phyloP scores from a whole-genome alignment of 2,113 vertebrate genomes.

The Cnemophilus loriae region DNA sequence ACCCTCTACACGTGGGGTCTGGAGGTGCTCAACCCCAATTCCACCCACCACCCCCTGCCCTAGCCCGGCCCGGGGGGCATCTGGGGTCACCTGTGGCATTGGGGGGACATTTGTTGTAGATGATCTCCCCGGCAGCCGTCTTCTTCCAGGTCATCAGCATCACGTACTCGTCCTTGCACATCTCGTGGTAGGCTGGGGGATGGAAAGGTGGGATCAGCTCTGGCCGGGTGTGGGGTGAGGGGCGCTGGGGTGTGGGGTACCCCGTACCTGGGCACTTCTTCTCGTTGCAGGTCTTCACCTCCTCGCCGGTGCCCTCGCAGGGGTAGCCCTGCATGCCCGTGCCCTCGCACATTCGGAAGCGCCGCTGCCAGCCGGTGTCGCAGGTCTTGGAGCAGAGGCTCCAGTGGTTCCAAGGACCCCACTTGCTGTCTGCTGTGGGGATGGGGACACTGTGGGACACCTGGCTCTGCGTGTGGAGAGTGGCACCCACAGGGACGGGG shows the following conservation, averaged over 20 bases:
- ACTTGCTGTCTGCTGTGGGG: constrained; percentile 83
- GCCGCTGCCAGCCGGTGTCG: constrained; percentile 93
- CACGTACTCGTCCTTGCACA: constrained; percentile 91
- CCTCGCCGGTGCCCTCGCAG: constrained; percentile 92
- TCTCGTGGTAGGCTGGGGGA: constrained; percentile 86
- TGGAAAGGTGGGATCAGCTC: rapidly evolving
- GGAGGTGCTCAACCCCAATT: rapidly evolving
- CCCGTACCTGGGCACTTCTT: constrained; percentile 93
- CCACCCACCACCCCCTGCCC: background rate
- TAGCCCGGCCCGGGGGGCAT: rapidly evolving
- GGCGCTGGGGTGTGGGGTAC: rapidly evolving
- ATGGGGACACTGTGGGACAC: background rate
- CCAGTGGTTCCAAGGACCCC: constrained; percentile 97
- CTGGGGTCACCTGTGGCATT: constrained; percentile 88
- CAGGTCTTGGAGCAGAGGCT: constrained; percentile 96
- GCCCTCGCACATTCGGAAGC: constrained; percentile 94
- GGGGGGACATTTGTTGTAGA: constrained; percentile 97
- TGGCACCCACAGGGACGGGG: background rate
- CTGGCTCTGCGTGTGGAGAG: rapidly evolving
- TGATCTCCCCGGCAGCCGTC: constrained; percentile 89
- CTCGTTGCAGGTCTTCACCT: constrained; percentile 93
- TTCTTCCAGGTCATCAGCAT: constrained; percentile 92
- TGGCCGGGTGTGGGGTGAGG: rapidly evolving
- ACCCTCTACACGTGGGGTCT: background rate
- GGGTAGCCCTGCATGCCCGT: constrained; percentile 85